These are phyloP conservation scores for Heliconius cydno DNA, from an alignment of 2,888 invertebrate species.

Conservation along the genomic window DNA sequence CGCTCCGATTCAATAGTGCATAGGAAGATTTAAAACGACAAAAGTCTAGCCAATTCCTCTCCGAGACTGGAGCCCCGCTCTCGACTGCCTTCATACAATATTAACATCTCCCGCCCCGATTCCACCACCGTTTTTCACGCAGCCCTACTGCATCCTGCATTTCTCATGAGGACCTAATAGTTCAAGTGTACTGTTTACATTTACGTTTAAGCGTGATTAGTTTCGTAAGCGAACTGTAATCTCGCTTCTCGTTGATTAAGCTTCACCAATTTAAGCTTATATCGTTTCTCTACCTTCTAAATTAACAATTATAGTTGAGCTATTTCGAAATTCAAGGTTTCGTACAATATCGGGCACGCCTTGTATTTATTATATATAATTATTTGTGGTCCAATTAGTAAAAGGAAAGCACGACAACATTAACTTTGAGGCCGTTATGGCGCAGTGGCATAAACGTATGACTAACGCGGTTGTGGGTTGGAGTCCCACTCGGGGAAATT, in stretches of 20 bases:
- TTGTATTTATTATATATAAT: slow-evolving; percentile 7
- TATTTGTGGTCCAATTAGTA: slow-evolving; percentile 24
- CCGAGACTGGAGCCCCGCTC: slow-evolving; percentile 59
- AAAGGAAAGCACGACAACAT: slow-evolving; percentile 24
- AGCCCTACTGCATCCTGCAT: slow-evolving; percentile 72
- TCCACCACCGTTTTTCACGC: slow-evolving; percentile 76
- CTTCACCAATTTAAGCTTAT: slow-evolving; percentile 14
- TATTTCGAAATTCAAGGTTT: slow-evolving; percentile 6
- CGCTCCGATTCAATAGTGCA: slow-evolving; percentile 68
- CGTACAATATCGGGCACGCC: background rate
- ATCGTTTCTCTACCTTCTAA: background rate
- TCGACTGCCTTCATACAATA: slow-evolving; percentile 75
- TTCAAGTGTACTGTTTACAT: slow-evolving; percentile 73
- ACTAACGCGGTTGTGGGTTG: too few relatives aligned
- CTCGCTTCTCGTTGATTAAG: slow-evolving; percentile 35
- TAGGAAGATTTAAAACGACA: slow-evolving; percentile 65
- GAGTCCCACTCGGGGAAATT: too few relatives aligned
- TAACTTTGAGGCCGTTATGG: background rate
- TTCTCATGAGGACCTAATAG: slow-evolving; percentile 79
- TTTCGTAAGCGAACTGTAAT: slow-evolving; percentile 43
- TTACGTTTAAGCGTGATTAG: slow-evolving; percentile 67
- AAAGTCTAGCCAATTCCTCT: slow-evolving; percentile 70
- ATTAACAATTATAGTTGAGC: slow-evolving; percentile 1
- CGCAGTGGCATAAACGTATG: too few relatives aligned
- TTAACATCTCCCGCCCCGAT: slow-evolving; percentile 66